Evolutionary conservation across 2,888 invertebrate genomes (phyloP).

Genomic region (Polylopha cassiicola): DNA sequence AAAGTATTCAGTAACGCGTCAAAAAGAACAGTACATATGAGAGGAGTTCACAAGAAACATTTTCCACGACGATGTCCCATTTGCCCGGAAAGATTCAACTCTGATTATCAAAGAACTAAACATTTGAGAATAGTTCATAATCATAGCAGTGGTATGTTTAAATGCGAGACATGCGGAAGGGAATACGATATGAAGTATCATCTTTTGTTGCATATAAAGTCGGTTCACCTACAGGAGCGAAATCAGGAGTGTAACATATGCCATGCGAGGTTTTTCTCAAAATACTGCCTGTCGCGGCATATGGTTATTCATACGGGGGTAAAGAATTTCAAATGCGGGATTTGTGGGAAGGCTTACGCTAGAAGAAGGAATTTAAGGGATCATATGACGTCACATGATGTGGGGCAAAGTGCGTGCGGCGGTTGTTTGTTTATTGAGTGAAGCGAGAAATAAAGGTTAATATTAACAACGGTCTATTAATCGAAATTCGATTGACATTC

Average conservation of each 20-base stretch:
- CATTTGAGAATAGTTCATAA: constrained; percentile 57
- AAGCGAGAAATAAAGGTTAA: too few relatives aligned
- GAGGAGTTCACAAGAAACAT: constrained; percentile 55
- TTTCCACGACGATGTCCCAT: constrained; percentile 50
- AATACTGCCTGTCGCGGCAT: constrained; percentile 61
- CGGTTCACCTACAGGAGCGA: constrained; percentile 58
- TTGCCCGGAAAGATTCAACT: constrained; percentile 58
- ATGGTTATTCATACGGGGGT: constrained; percentile 72
- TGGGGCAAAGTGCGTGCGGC: too few relatives aligned
- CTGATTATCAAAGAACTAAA: constrained; percentile 55
- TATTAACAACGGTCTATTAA: too few relatives aligned
- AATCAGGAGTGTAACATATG: constrained; percentile 56
- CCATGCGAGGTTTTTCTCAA: constrained; percentile 54
- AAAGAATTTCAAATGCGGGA: constrained; percentile 63
- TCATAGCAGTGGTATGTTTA: constrained; percentile 39
- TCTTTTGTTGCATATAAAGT: constrained; percentile 49
- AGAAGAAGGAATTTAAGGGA: constrained; percentile 47
- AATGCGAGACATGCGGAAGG: constrained; percentile 54
- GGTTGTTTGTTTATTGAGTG: too few relatives aligned
- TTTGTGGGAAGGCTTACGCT: constrained; percentile 67
- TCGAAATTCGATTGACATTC: too few relatives aligned
- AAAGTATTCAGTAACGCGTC: constrained; percentile 54
- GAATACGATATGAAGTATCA: constrained; percentile 58
- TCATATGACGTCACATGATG: constrained; percentile 45
- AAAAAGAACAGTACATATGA: constrained; percentile 47